A percentile compares a stretch with the other conserved stretches of the same genome.
These are phyloP conservation scores for Asteroscopus sphinx DNA, from an alignment of 2,888 invertebrate genomes.

Conservation along the genomic window DNA sequence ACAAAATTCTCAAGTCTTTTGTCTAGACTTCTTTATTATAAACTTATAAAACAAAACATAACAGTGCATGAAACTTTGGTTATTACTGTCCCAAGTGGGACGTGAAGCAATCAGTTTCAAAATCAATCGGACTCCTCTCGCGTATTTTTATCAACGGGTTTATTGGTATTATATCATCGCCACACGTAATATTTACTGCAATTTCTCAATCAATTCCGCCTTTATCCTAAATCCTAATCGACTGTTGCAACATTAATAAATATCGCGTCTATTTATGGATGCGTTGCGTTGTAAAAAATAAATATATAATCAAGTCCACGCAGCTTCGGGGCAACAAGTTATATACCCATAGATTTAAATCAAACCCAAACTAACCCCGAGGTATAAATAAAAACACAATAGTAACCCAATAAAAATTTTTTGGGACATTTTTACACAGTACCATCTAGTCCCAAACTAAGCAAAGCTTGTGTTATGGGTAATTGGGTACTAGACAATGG, in stretches of 20 bases:
- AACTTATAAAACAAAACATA: constrained; percentile 11
- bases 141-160: constrained; percentile 30
- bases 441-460: too few species aligned
- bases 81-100: constrained; percentile 18
- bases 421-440: too few species aligned
- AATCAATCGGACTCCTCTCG: constrained; percentile 21
- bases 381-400: too few species aligned
- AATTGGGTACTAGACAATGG: too few species aligned
- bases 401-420: too few species aligned
- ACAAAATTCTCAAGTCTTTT: background rate
- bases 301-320: too few species aligned
- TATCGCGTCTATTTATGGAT: background rate
- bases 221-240: constrained; percentile 18
- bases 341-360: too few species aligned
- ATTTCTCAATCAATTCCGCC: constrained; percentile 40
- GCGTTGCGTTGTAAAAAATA: background rate
- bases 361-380: too few species aligned
- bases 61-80: constrained; percentile 4
- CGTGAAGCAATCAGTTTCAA: constrained; percentile 32
- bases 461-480: too few species aligned
- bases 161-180: constrained; percentile 44
- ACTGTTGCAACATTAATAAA: constrained; percentile 19
- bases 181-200: constrained; percentile 34
- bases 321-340: too few species aligned
- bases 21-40: background rate